Percentiles rank a stretch among this genome's conserved stretches.
These are phyloP conservation scores for Sanderia malayensis DNA, from an alignment of 30 jellyfish, hydroid and myxozoan genomes.

Conservation along the genomic window DNA sequence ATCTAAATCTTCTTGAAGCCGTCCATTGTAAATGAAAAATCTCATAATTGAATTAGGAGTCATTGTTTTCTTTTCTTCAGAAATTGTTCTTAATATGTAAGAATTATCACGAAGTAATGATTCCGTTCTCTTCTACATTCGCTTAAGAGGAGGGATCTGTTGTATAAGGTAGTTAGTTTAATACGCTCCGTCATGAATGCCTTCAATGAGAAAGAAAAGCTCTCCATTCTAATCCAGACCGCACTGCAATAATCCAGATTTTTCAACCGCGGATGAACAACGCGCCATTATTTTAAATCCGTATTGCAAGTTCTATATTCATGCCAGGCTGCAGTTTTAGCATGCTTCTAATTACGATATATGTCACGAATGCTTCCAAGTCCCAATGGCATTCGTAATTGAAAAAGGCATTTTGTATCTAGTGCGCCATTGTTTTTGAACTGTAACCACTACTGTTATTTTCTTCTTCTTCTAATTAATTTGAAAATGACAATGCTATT, in stretches of 20 bases:
- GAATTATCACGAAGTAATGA: constrained; percentile 24
- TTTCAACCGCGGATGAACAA: background rate
- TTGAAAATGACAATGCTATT: too few species aligned
- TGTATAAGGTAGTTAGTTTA: background rate
- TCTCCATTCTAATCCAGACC: background rate
- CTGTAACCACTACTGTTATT: too few species aligned
- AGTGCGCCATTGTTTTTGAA: too few species aligned
- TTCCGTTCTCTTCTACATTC: background rate
- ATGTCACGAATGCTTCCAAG: too few species aligned
- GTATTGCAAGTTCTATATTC: too few species aligned
- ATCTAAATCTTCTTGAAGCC: constrained; percentile 38
- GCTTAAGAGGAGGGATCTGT: background rate
- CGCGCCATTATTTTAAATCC: background rate
- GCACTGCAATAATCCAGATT: background rate
- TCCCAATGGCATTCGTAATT: too few species aligned
- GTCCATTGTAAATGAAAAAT: constrained; percentile 21
- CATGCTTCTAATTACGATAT: too few species aligned
- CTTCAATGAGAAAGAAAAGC: background rate
- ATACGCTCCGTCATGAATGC: background rate
- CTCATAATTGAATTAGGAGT: constrained; percentile 27
- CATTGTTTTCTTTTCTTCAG: constrained; percentile 25
- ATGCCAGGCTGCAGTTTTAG: too few species aligned
- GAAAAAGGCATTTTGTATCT: too few species aligned
- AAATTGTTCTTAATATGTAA: constrained; percentile 24
- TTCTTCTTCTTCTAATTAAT: too few species aligned